Base-by-base conservation (phyloP, 2,888 invertebrate species). In the Penaeus monodon region DNA sequence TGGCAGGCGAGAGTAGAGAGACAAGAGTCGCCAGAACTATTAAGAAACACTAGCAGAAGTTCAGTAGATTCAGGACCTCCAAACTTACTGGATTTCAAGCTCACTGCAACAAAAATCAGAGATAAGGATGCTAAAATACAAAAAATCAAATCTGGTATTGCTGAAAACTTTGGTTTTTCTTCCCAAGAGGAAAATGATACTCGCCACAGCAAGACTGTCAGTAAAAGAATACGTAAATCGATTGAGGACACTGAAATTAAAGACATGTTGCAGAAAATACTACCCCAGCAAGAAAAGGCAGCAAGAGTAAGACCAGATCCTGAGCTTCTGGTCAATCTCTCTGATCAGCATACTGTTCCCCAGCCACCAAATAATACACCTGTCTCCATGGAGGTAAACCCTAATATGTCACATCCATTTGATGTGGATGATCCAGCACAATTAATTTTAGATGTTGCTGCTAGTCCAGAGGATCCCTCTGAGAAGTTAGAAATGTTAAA, bases 41-140 rank as follows among this genome's bases (percentile, higher is more conserved):
- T 82, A 57, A 70, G 81, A 29, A 57, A 82, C 64, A 82, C 81
- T 10, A 82, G 81, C 63, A 73, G 70, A 14, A 82, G 81, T 22
- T 82, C 81, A 38, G 57, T 73, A 6, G 81, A 82, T n/a, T 82
- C 81, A 22, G 57, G 65, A 57, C 49, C 73, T 17, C 63, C 57
- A 29, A 82, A 29, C 29, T 33, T 82, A 8, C 29, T 63, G 73
- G 73, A 73, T 33, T 82, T 73, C 17, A 82, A 63, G 22, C 81
- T 82, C 8, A 17, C 38, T 82, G 65, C 81, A 57, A 27, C 73
- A 27, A 82, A 82, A 57, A 33, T 22, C 14, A 81, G 57, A n/a
- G 27, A 76, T n/a, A 57, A 20, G 12, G 77, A 77, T n/a, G 49
- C 49, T 57, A 77, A 29, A 27, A 2, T 57, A 3, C 14, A 14